Base-by-base conservation (phyloP, 1,140 invertebrate species). In the Magallana ariakensis region DNA sequence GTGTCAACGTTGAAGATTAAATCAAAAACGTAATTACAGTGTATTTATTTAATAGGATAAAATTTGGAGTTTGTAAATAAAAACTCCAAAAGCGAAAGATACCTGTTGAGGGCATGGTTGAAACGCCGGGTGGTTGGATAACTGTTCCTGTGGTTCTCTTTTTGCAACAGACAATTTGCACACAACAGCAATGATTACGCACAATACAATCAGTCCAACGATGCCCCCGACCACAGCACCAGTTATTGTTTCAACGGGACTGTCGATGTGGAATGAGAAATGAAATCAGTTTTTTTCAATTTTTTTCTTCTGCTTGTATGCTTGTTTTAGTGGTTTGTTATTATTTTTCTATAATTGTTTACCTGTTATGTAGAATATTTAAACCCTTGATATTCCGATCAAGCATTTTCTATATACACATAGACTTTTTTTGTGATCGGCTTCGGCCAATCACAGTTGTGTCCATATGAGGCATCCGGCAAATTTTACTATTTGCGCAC, bases 171-270 rank as follows among this genome's bases (percentile, higher is more conserved):
- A 75, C n/a, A n/a, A 19, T 10, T 26, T 9, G 26, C 66, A 75
- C 22, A 75, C 22, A 26, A 75, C 22, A 75, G 22, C 66, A 10
- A 75, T 26, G 9, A 75, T 10, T 19, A 75, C 66, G 33, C 66
- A 75, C 8, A 75, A 10, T 0, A 75, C 13, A 13, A 46, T 75
- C 0, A 75, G 13, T 75, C 66, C 66, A 4, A 33, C 22, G 10
- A 75, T 75, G 22, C 66, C 66, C 33, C 66, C 66, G 1, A 75
- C 22, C 2, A 26, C 66, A 5, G 66, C 66, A 11, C 66, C 66
- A 26, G 26, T 75, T 19, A 75, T 75, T 75, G 66, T 75, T 75
- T 26, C 66, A 33, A 75, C 22, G 33, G 66, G 22, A 33, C 66
- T 75, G n/a, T n/a, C n/a, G n/a, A n/a, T n/a, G n/a, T n/a, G n/a